Conservation (phyloP, 2,888 invertebrate genomes). For the Vanessa cardui region DNA sequence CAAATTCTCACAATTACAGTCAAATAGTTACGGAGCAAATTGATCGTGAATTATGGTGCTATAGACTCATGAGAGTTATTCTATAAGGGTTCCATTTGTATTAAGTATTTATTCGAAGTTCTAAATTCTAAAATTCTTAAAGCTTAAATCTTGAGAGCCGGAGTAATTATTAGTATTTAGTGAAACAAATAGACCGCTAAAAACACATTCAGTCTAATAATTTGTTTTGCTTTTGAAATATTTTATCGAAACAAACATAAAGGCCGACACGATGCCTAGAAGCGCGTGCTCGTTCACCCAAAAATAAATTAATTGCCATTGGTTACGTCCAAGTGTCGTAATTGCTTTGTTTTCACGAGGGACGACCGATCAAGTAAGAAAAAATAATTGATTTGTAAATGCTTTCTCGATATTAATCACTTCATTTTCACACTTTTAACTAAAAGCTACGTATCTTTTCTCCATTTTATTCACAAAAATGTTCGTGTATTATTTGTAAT, state of each 20-base stretch:
- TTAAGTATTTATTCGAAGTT: no score
- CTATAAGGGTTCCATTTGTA: no score
- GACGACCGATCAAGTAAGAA: slow-evolving; percentile 74
- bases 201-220: slow-evolving; percentile 5
- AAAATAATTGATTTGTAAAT: slow-evolving; percentile 68
- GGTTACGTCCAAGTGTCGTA: slow-evolving; percentile 73
- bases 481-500: no score
- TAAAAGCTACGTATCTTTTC: no score
- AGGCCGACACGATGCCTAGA: slow-evolving; percentile 18
- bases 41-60: no score
- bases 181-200: background rate
- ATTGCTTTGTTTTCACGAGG: slow-evolving; percentile 72
- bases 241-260: slow-evolving; percentile 25
- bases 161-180: background rate
- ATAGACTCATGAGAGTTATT: no score
- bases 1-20: no score
- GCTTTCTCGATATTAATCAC: slow-evolving; percentile 5
- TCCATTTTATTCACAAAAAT: no score
- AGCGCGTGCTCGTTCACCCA: slow-evolving; percentile 19
- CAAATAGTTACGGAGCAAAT: no score
- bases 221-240: slow-evolving; percentile 23
- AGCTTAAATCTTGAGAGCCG: no score
- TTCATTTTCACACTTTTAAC: background rate
- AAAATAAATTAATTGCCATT: slow-evolving; percentile 70
- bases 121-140: no score